These are phyloP conservation scores for Drosophila nebulosa DNA, from an alignment of 1,140 invertebrate genomes.

Conservation along the genomic window DNA sequence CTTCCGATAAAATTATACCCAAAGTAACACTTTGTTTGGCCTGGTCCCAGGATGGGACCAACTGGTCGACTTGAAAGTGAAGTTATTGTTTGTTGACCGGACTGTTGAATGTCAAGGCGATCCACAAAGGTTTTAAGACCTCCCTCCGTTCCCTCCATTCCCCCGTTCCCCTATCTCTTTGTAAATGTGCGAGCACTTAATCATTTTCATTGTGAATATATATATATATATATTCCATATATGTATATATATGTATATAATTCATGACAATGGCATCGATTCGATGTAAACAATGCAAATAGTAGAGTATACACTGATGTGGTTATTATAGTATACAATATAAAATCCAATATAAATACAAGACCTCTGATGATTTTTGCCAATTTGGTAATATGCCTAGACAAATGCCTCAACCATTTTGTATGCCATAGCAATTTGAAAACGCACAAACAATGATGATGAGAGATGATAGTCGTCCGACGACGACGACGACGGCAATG, in stretches of 20 bases:
- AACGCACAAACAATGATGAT: not conserved
- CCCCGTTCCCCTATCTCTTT: no score
- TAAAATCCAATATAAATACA: not conserved
- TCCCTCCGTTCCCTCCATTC: no score
- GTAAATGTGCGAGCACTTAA: not conserved
- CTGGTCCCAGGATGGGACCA: no score
- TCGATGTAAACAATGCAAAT: not conserved
- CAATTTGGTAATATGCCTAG: not conserved
- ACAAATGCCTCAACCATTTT: not conserved
- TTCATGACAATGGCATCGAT: not conserved
- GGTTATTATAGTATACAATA: not conserved
- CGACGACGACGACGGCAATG: no score
- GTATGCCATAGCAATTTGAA: not conserved
- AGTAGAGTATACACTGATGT: not conserved
- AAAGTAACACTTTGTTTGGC: not conserved
- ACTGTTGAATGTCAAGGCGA: conserved; percentile 12
- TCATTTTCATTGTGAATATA: not conserved
- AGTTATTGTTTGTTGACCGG: not conserved
- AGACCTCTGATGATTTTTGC: not conserved
- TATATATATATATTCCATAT: not conserved
- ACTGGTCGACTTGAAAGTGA: no score
- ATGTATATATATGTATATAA: no score
- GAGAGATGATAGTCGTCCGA: not conserved
- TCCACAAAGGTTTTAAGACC: not conserved
- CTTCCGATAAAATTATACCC: not conserved